Base-by-base conservation (phyloP, 2,113 vertebrate genomes). In the Ariopsis seemanni region DNA sequence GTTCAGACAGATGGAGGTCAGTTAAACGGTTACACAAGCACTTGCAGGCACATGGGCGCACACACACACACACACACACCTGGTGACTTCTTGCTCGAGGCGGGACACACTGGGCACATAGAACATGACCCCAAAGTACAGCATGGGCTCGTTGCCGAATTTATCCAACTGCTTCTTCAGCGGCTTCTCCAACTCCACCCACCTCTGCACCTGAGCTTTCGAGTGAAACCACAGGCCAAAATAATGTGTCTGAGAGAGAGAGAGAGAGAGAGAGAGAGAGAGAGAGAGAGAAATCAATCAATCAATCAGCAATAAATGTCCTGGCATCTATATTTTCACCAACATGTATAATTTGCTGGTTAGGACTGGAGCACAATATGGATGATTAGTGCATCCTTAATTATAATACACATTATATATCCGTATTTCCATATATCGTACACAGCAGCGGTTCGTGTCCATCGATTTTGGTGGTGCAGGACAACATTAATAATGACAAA, bases 91-190 rank as follows among this genome's bases (percentile, higher is more conserved):
- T 84, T 99, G 98, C 92, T 98, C 97, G 85, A 99, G 95, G 83
- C 95, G 95, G 71, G 97, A 97, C 58, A 99, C 97, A 53, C 90
- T 98, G 89, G 98, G 97, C 88, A 99, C 97, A 42, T 99, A 99
- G 95, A 99, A 99, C 98, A 99, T 99, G 34, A 99, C 98, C 75
- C 97, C 97, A 4, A 99, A 99, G 94, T 97, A 98, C 78, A 99
- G 97, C 92, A 98, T 93, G 20, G 97, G 96, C 94, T 99, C 97
- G 17, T 96, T 97, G 92, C 97, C 97, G 85, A 98, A 98, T 93
- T 99, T 99, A 94, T 99, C 98, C 95, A 99, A 94, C 95, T 99
- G 98, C 92, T 99, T 99, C 96, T 99, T 99, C 90, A 99, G 96
- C 55, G 98, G 96, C 74, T 99, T 99, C 95, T 99, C 97, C 91